Conservation (phyloP, 92 coral and sea anemone species). For the Porites lobata region DNA sequence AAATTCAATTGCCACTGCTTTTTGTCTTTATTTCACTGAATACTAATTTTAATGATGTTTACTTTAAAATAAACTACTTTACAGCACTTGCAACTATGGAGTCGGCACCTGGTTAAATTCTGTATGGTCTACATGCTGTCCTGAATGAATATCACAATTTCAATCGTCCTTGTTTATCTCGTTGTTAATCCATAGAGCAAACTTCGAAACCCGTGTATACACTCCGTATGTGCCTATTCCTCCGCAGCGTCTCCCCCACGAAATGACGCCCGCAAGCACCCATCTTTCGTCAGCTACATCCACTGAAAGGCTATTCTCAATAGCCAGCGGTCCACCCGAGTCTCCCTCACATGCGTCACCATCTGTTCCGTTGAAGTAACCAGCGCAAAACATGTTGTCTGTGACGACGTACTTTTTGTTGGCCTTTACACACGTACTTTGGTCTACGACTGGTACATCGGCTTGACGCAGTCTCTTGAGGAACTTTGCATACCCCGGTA, state of each 20-base stretch:
- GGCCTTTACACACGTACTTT: constrained; percentile 52
- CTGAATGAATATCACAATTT: background rate
- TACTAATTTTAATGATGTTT: too few relatives aligned
- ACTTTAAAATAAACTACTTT: too few relatives aligned
- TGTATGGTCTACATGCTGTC: too few relatives aligned
- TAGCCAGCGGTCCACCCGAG: constrained; percentile 96
- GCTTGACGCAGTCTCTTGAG: constrained; percentile 62
- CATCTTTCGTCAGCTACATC: constrained; percentile 53
- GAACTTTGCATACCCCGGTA: background rate
- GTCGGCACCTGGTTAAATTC: too few relatives aligned
- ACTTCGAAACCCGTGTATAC: constrained; percentile 71
- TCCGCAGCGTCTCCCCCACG: constrained; percentile 99
- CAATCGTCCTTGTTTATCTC: background rate
- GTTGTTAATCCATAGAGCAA: constrained; percentile 24
- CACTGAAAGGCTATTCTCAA: constrained; percentile 52
- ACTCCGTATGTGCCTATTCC: constrained; percentile 85
- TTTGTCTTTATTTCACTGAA: too few relatives aligned
- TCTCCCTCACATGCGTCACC: constrained; percentile 88
- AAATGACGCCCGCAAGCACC: constrained; percentile 88
- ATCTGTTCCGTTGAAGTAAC: constrained; percentile 67
- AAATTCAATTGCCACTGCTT: too few relatives aligned
- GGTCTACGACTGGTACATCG: constrained; percentile 68
- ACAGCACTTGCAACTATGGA: too few relatives aligned
- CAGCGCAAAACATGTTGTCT: constrained; percentile 96
- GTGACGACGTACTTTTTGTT: constrained; percentile 73